A percentile compares a stretch with the other conserved stretches of the same genome.
Conservation (phyloP, 1,140 invertebrate species). For the Monochamus saltuarius region DNA sequence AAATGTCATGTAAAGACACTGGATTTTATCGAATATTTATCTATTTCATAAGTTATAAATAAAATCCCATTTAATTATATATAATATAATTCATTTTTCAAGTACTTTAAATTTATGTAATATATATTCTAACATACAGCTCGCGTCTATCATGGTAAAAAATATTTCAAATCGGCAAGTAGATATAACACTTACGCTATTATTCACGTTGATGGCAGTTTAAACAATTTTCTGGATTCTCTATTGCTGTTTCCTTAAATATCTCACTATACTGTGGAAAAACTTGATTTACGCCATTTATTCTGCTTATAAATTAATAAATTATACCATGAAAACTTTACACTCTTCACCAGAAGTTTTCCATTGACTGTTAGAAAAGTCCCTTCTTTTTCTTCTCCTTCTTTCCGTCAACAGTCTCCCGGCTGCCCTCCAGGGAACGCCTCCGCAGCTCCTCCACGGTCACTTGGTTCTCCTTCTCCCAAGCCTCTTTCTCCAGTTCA, state of each 20-base stretch:
- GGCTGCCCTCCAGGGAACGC: constrained; percentile 80
- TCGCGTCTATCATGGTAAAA: constrained; percentile 27
- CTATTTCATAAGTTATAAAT: constrained; percentile 19
- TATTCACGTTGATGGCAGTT: constrained; percentile 23
- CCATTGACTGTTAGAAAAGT: constrained; percentile 42
- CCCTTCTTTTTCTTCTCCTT: constrained; percentile 52
- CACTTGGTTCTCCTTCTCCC: constrained; percentile 88
- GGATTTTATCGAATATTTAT: constrained; percentile 20
- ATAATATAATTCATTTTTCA: not conserved
- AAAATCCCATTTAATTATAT: constrained; percentile 23
- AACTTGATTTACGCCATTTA: constrained; percentile 14
- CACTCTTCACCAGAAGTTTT: constrained; percentile 26
- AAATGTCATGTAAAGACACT: constrained; percentile 33
- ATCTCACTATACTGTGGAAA: constrained; percentile 11
- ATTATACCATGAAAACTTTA: constrained; percentile 22
- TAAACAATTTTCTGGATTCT: constrained; percentile 2
- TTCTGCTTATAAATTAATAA: constrained; percentile 15
- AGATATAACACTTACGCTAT: constrained; percentile 23
- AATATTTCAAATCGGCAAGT: constrained; percentile 24
- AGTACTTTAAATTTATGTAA: not conserved
- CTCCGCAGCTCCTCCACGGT: constrained; percentile 84
- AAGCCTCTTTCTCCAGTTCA: constrained; percentile 81
- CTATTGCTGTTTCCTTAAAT: constrained; percentile 24
- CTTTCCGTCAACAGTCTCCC: constrained; percentile 63
- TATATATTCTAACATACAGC: constrained; percentile 19